Evolutionary conservation across 2,888 invertebrate genomes (phyloP).

Genomic region (Aphrophora alni): DNA sequence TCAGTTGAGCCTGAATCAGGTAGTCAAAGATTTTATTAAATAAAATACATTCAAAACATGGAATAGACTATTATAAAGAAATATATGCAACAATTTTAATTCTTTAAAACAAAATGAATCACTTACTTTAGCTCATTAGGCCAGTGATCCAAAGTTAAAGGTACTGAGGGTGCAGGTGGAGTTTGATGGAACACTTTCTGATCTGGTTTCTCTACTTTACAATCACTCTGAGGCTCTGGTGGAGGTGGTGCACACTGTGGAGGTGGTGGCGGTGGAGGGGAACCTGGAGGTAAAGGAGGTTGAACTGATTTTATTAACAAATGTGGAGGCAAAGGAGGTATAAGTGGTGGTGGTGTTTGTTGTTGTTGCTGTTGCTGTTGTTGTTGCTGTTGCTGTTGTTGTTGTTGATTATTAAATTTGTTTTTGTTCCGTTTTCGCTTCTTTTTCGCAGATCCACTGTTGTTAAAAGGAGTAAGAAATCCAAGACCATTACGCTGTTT

Average conservation of each 20-base stretch:
- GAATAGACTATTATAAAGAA: too few species aligned
- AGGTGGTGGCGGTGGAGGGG: slow-evolving; percentile 60
- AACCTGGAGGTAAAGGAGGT: slow-evolving; percentile 62
- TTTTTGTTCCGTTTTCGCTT: slow-evolving; percentile 58
- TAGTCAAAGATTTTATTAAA: too few species aligned
- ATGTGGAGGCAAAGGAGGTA: slow-evolving; percentile 62
- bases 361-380: slow-evolving; percentile 56
- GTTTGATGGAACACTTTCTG: not conserved
- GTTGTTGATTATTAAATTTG: slow-evolving; percentile 53
- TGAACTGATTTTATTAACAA: slow-evolving; percentile 59
- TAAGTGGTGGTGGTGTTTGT: slow-evolving; percentile 50
- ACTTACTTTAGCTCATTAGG: slow-evolving; percentile 44
- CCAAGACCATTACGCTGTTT: slow-evolving; percentile 40
- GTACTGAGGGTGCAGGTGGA: slow-evolving; percentile 30
- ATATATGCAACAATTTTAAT: not conserved
- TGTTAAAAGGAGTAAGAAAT: not conserved
- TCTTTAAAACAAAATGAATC: too few species aligned
- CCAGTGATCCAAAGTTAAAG: slow-evolving; percentile 45
- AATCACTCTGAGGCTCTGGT: slow-evolving; percentile 54
- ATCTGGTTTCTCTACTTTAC: slow-evolving; percentile 18
- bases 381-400: slow-evolving; percentile 58
- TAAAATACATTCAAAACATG: too few species aligned
- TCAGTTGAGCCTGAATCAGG: too few species aligned
- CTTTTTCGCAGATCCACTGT: slow-evolving; percentile 54
- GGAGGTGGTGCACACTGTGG: slow-evolving; percentile 59